A percentile compares a stretch with the other conserved stretches of the same genome.
phyloP scores from a whole-genome alignment of 1,140 invertebrate species.

The Ylistrum balloti region DNA sequence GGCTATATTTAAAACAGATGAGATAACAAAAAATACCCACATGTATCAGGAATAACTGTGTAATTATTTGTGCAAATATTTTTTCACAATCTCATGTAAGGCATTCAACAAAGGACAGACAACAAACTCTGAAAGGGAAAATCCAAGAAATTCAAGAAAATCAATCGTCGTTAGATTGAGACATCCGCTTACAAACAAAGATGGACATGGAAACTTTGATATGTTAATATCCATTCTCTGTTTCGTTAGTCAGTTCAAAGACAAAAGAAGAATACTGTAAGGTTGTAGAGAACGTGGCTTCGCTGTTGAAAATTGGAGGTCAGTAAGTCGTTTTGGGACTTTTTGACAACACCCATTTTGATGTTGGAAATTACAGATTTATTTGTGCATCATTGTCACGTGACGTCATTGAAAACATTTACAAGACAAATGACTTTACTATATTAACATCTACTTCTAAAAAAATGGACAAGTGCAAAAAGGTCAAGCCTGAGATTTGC shows the following conservation, averaged over 20 bases:
- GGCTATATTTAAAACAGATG: no score
- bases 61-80: no score
- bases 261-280: neutral
- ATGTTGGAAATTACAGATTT: neutral
- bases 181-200: neutral
- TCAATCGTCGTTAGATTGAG: neutral
- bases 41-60: no score
- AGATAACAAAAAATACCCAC: no score
- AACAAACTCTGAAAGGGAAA: neutral
- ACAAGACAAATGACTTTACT: neutral
- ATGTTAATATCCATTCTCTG: neutral
- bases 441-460: no score
- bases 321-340: neutral
- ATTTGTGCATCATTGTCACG: neutral
- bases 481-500: no score
- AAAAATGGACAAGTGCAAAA: no score
- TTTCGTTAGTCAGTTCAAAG: neutral
- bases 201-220: neutral
- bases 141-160: neutral
- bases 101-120: neutral
- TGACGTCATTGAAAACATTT: neutral
- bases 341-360: neutral
- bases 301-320: neutral
- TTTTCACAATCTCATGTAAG: neutral
- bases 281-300: neutral